Base-by-base conservation (phyloP, 2,888 invertebrate genomes). In the Monoplex corrugatus region DNA sequence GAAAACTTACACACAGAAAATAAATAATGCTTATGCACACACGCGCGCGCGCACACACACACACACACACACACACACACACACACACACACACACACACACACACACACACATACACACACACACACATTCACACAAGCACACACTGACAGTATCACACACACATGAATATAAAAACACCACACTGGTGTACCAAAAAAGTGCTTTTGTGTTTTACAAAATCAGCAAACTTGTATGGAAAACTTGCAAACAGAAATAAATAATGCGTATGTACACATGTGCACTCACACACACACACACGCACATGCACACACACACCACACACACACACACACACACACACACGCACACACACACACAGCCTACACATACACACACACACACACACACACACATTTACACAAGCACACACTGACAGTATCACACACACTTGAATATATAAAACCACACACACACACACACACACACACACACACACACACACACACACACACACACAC, bases 381-480 rank as follows among this genome's bases (percentile, higher is more conserved):
- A 50, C 50, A 50, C 19, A 50, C n/a, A n/a, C n/a, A 57, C 57
- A 57, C 2, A 57, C 57, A 57, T 23, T 19, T 23, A 57, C 1
- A 57, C 57, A 57, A 57, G 23, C 23, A 23, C 23, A 57, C 57
- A 57, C 57, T 19, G 16, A 57, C 57, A 57, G 16, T 57, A 13
- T 19, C 16, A 72, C 32, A 72, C 32, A 0, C 13, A 23, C 50
- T 50, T 68, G 3, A 68, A 28, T 23, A 68, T 28, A 28, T 68
- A 68, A 28, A n/a, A n/a, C 28, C 19, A 82, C 43, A 44, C 8
- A 82, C 43, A 82, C 32, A 75, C 75, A 80, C 50, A 38, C 82
- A 89, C 28, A 75, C 43, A 83, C 80, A 83, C 68, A 78, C 57
- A 87, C 8, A n/a, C 45, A 86, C 38, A 40, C 86, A 86, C 10